A percentile compares a stretch with the other conserved stretches of the same genome.
Evolutionary conservation across 2,888 invertebrate genomes (phyloP).

Genomic region (Calameuta filiformis): DNA sequence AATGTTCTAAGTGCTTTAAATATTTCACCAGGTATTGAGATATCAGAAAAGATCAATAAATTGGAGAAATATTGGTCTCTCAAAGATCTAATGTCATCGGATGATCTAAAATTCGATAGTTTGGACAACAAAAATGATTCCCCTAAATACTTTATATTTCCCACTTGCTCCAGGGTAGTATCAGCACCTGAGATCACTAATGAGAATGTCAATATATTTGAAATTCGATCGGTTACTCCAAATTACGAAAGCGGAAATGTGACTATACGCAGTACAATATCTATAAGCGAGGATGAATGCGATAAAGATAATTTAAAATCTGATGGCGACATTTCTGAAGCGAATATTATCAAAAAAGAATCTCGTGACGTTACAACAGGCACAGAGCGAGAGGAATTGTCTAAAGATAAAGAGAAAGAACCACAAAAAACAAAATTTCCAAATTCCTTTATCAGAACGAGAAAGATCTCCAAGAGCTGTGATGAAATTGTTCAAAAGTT

Average conservation of each 20-base stretch:
- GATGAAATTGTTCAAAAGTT: constrained; percentile 23
- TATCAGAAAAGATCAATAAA: constrained; percentile 41
- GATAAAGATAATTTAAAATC: neutral
- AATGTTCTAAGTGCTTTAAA: constrained; percentile 43
- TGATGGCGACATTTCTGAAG: constrained; percentile 11
- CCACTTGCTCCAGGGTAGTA: constrained; percentile 45
- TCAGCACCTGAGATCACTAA: constrained; percentile 51
- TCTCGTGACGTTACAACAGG: neutral
- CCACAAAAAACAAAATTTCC: constrained; percentile 41
- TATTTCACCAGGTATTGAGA: constrained; percentile 31
- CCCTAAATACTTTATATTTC: constrained; percentile 48
- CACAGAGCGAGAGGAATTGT: neutral
- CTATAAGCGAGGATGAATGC: constrained; percentile 37
- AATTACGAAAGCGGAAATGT: constrained; percentile 26
- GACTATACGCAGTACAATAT: constrained; percentile 44
- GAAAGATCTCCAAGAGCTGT: constrained; percentile 29
- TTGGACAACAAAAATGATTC: constrained; percentile 23
- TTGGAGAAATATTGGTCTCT: constrained; percentile 56
- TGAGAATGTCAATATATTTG: constrained; percentile 37
- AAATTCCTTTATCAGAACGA: constrained; percentile 42
- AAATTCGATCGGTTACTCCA: constrained; percentile 31
- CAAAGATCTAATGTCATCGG: constrained; percentile 49
- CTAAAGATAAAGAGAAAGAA: neutral
- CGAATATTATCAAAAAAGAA: neutral
- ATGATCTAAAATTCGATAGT: constrained; percentile 31